Conservation (phyloP, 2,888 invertebrate genomes). For the Drosophila lacicola region DNA sequence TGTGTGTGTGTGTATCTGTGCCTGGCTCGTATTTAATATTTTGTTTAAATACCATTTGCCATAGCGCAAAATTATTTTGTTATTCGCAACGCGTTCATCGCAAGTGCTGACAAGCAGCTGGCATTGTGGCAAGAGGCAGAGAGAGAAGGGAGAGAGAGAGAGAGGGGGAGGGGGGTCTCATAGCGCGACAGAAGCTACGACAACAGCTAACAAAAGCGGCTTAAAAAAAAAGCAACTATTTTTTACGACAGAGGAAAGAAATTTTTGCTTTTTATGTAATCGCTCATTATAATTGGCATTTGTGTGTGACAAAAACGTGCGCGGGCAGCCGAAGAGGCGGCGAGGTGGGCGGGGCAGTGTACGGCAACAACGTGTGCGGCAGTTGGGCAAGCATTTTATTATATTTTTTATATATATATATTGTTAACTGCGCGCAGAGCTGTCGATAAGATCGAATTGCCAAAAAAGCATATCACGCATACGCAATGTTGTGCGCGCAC, state of each 20-base stretch:
- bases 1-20: constrained; percentile 19
- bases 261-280: constrained; percentile 71
- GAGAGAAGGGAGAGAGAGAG: not conserved
- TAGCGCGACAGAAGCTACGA: constrained; percentile 25
- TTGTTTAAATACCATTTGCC: constrained; percentile 71
- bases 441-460: constrained; percentile 60
- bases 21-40: constrained; percentile 60
- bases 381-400: constrained; percentile 46
- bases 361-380: constrained; percentile 40
- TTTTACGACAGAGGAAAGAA: constrained; percentile 63
- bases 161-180: not conserved
- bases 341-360: not conserved
- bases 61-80: constrained; percentile 65
- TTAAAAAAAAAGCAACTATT: constrained; percentile 57
- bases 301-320: constrained; percentile 67
- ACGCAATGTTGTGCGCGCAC: constrained; percentile 52
- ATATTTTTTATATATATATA: constrained; percentile 25
- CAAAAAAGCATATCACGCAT: constrained; percentile 65
- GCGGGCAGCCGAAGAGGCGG: not conserved
- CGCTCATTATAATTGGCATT: constrained; percentile 76
- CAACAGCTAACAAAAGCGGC: constrained; percentile 52
- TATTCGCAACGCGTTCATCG: constrained; percentile 63
- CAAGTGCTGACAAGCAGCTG: constrained; percentile 35
- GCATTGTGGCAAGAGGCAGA: not conserved
- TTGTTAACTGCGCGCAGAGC: constrained; percentile 12